Percentiles rank a stretch among this genome's conserved stretches.
Conservation (phyloP, 2,113 vertebrate species). For the Nanorana parkeri region DNA sequence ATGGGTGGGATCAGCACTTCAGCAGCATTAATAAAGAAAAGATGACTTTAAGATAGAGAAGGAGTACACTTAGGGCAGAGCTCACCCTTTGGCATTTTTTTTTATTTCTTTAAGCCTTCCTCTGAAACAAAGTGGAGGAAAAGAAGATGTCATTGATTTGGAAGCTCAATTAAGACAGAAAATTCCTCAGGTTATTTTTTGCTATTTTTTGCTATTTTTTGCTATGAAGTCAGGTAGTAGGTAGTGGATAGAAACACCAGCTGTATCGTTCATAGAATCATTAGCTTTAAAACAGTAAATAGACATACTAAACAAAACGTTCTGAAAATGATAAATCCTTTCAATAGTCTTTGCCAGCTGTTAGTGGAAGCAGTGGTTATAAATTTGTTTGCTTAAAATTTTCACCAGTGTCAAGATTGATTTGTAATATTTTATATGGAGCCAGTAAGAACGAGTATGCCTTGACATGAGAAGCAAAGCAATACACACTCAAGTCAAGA, state of each 20-base stretch:
- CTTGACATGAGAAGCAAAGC: background rate
- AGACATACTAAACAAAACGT: slow-evolving; percentile 57
- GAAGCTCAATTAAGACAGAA: slow-evolving; percentile 68
- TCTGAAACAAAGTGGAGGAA: slow-evolving; percentile 58
- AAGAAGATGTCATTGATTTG: slow-evolving; percentile 72
- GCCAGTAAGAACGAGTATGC: background rate
- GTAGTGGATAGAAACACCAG: slow-evolving; percentile 64
- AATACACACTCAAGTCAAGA: background rate
- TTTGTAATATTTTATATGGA: slow-evolving; percentile 18
- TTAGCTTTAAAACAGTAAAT: slow-evolving; percentile 61
- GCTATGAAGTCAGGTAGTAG: slow-evolving; percentile 67
- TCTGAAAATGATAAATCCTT: slow-evolving; percentile 34
- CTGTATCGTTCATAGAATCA: slow-evolving; percentile 59
- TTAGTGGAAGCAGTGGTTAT: slow-evolving; percentile 47
- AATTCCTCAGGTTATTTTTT: slow-evolving; percentile 81
- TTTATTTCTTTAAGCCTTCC: slow-evolving; percentile 58
- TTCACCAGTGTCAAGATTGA: too few species aligned
- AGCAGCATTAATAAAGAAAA: slow-evolving; percentile 62
- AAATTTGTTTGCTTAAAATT: slow-evolving; percentile 7
- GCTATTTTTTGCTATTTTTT: slow-evolving; percentile 78
- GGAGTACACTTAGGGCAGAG: slow-evolving; percentile 18
- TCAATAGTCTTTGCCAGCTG: slow-evolving; percentile 15
- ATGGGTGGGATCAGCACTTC: slow-evolving; percentile 62
- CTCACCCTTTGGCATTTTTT: slow-evolving; percentile 66
- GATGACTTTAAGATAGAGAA: background rate